Conservation (phyloP, 2,113 vertebrate genomes). For the Coptodon rendalli region DNA sequence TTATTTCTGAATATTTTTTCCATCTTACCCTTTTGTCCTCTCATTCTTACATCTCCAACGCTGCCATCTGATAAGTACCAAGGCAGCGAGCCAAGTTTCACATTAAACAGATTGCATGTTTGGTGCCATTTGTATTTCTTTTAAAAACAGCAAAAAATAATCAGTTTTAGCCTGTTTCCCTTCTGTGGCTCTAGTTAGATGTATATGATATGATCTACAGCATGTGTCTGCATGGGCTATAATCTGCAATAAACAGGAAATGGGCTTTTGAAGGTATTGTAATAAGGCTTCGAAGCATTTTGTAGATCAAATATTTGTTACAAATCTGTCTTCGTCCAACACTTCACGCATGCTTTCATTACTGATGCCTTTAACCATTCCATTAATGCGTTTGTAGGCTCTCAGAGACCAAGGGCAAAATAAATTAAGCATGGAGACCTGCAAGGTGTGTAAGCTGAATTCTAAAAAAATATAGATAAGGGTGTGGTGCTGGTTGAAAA, state of each 20-base stretch:
- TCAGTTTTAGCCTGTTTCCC: background rate
- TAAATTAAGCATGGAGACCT: conserved; percentile 18
- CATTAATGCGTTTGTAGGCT: background rate
- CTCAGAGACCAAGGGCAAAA: background rate
- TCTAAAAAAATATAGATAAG: background rate
- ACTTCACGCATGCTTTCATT: background rate
- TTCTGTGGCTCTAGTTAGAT: background rate
- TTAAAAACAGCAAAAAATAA: background rate
- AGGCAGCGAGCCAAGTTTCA: background rate
- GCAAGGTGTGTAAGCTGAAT: conserved; percentile 8
- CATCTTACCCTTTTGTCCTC: background rate
- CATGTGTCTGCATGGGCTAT: background rate
- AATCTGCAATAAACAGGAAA: background rate
- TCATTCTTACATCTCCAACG: background rate
- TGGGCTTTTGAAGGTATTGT: background rate
- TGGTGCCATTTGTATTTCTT: background rate
- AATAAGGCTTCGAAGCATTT: background rate
- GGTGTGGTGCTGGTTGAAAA: conserved; percentile 3
- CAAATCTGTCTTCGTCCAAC: background rate
- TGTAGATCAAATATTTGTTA: background rate
- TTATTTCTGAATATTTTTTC: background rate
- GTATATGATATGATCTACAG: background rate
- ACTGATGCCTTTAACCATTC: background rate
- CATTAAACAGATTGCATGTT: background rate
- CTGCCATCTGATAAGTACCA: background rate